A percentile compares a stretch with the other conserved stretches of the same genome.
These are phyloP conservation scores for Orientallactaga bullata DNA, from an alignment of 2,113 vertebrate species.

Conservation along the genomic window DNA sequence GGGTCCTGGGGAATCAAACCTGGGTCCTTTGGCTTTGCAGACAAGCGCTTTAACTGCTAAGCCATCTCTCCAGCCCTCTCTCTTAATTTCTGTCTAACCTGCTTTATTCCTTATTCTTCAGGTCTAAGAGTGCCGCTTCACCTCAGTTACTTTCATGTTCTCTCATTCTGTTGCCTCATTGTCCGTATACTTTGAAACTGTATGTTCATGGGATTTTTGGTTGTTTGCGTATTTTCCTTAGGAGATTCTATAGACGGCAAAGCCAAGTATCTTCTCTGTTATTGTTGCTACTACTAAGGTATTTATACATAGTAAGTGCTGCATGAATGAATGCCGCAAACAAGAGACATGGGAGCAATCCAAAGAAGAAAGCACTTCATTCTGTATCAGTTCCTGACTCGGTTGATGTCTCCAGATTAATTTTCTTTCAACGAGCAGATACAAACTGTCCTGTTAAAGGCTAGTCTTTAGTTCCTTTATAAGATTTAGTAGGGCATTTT, in stretches of 20 bases:
- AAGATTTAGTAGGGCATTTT: not conserved
- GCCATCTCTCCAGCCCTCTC: not conserved
- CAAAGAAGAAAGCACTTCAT: not conserved
- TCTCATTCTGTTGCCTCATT: constrained; percentile 3
- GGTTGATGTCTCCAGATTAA: not conserved
- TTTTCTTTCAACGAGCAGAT: not conserved
- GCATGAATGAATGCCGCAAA: constrained; percentile 11
- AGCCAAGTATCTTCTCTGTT: not conserved
- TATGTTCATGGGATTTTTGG: constrained; percentile 20
- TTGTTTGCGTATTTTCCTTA: not conserved
- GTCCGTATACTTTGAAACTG: constrained; percentile 2
- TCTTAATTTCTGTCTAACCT: not conserved
- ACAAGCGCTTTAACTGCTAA: too few relatives aligned
- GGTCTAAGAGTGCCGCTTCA: not conserved
- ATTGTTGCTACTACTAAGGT: not conserved
- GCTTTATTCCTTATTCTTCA: not conserved
- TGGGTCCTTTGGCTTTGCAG: too few relatives aligned
- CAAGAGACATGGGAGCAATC: not conserved
- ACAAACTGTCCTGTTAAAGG: not conserved
- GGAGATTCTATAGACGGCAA: constrained; percentile 12
- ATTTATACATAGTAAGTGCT: not conserved
- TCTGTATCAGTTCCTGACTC: not conserved
- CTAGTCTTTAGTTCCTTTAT: constrained; percentile 23
- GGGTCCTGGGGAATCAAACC: too few relatives aligned
- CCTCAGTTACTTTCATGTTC: not conserved